phyloP scores from a whole-genome alignment of 2,113 vertebrate species.

The Panurus biarmicus region DNA sequence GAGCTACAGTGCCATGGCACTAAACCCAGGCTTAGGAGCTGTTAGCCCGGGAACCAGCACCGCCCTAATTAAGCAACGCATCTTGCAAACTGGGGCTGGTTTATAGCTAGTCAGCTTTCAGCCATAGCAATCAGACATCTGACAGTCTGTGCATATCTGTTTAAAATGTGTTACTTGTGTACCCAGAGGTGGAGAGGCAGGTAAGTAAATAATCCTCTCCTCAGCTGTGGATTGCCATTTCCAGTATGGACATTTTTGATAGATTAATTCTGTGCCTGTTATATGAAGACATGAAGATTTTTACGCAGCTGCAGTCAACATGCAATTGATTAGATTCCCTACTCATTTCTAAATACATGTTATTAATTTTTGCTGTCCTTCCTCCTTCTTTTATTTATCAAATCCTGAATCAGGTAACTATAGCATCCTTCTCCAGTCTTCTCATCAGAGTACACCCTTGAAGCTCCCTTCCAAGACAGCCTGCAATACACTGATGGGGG shows the following conservation, averaged over 20 bases:
- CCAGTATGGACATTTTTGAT: background rate
- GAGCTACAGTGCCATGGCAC: fast-evolving
- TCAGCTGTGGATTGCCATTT: background rate
- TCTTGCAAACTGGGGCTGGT: background rate
- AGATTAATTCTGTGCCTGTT: background rate
- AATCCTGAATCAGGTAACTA: background rate
- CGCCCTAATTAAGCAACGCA: background rate
- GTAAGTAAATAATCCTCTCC: background rate
- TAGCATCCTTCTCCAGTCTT: background rate
- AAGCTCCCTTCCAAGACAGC: background rate
- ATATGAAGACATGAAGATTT: background rate
- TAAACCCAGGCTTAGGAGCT: background rate
- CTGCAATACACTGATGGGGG: background rate
- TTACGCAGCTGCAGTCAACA: background rate
- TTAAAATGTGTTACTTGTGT: background rate
- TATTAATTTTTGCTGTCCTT: background rate
- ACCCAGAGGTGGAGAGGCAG: background rate
- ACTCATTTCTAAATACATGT: background rate
- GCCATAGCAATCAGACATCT: background rate
- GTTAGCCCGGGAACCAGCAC: background rate
- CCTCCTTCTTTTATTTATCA: background rate
- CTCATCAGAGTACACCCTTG: background rate
- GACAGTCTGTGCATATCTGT: background rate
- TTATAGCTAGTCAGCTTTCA: background rate
- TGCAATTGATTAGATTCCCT: background rate